Percentiles rank a stretch among this genome's conserved stretches.
Evolutionary conservation across 2,888 invertebrate genomes (phyloP).

Genomic region (Sarcophaga subvicina): DNA sequence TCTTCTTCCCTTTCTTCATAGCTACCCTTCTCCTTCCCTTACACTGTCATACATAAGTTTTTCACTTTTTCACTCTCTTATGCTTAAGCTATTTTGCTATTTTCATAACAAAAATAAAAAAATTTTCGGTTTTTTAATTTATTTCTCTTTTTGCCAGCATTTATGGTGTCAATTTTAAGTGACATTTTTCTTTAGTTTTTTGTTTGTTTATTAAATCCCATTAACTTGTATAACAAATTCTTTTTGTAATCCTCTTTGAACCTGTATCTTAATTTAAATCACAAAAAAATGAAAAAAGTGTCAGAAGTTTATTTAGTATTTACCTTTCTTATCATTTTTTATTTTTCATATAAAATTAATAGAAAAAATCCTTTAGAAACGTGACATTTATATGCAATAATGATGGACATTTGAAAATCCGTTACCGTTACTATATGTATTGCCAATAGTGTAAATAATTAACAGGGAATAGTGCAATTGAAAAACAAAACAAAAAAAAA

Average conservation of each 20-base stretch:
- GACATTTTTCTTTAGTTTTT: slow-evolving; percentile 28
- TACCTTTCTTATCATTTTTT: not conserved
- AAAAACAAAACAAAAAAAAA: not conserved
- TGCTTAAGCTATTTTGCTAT: slow-evolving; percentile 1
- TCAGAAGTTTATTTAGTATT: slow-evolving; percentile 30
- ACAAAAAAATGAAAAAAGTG: too few relatives aligned
- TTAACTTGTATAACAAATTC: too few relatives aligned
- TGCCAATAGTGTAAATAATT: slow-evolving; percentile 13
- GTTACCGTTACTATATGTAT: too few relatives aligned
- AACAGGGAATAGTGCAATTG: slow-evolving; percentile 13
- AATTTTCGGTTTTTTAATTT: not conserved
- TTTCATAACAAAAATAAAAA: slow-evolving; percentile 11
- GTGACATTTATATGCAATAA: not conserved
- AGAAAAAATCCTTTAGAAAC: not conserved
- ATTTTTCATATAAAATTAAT: not conserved
- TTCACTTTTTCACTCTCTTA: not conserved
- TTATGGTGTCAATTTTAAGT: slow-evolving; percentile 42
- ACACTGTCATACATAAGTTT: slow-evolving; percentile 8
- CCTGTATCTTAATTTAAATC: too few relatives aligned
- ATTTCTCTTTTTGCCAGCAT: not conserved
- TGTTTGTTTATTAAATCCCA: too few relatives aligned
- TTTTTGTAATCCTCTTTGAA: too few relatives aligned
- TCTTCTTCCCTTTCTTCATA: not conserved
- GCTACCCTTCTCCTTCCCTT: not conserved
- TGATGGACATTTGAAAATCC: not conserved